Evolutionary conservation across 2,888 invertebrate genomes (phyloP), one percentile per base, ranked within the genome.

Genomic region (Corbicula japonica): DNA sequence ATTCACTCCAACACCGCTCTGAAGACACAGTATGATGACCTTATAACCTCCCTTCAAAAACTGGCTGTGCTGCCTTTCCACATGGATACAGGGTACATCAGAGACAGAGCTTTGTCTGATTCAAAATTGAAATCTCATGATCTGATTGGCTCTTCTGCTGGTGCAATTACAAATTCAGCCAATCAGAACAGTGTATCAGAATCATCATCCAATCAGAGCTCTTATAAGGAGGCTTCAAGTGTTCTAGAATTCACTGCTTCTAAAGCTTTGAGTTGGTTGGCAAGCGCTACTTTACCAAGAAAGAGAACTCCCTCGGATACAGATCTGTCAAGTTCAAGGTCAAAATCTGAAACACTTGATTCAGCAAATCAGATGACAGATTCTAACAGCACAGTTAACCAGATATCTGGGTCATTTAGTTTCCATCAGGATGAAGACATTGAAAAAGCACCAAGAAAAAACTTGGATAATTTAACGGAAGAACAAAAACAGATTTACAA

Each of bases 61-160:
- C 94, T 98, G 63, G 96, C 96, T 44, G 95, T 96, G 72, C 94
- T 97, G 72, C 97, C 97, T 18, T 97, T 97, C 94, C 96, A 96
- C 86, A 94, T 97, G 85, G 97, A 97, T 61, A 87, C 83, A 56
- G 88, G 87, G 38, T 87, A 87, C 75, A 87, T 89, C 70, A 79
- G 72, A 44, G 80, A 78, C 23, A 83, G 76, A 28, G 74, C 77
- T 23, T 58, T 83, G n/a, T 69, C 75, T 41, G 80, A 83, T 52
- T 83, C 77, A 23, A 80, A 83, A 63, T 44, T 76, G 10, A 80
- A 78, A 72, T 70, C 73, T 32, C 66, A 80, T 66, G 76, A 76
- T 21, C 58, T 83, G 80, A 73, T 72, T 58, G 70, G 74, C 28
- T 83, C 83, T 38, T 70, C 73, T 34, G 78, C 74, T n/a, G 73